Conservation (phyloP, 2,113 vertebrate species). For the Melospiza georgiana region DNA sequence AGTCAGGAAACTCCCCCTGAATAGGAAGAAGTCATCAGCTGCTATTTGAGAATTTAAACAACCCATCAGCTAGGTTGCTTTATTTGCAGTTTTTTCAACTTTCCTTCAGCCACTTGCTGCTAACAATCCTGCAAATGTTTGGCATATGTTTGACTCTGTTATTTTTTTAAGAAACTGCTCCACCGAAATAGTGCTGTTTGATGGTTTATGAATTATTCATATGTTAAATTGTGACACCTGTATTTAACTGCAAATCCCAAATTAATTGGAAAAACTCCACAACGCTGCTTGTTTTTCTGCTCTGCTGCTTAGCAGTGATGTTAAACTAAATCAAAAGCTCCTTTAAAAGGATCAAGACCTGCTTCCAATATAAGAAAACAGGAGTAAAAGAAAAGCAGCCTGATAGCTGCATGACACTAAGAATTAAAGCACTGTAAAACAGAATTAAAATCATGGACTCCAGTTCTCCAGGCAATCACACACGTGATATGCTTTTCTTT, state of each 20-base stretch:
- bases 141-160: not conserved
- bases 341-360: conserved; percentile 15
- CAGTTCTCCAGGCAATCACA: not conserved
- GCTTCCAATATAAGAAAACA: not conserved
- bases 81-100: not conserved
- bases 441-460: conserved; percentile 8
- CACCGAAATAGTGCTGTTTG: not conserved
- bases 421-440: not conserved
- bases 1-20: not conserved
- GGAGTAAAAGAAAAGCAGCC: conserved; percentile 25
- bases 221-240: conserved; percentile 5
- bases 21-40: not conserved
- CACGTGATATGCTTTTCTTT: not conserved
- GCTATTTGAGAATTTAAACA: not conserved
- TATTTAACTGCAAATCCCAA: conserved; percentile 45
- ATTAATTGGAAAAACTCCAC: conserved; percentile 33
- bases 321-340: conserved; percentile 8
- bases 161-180: not conserved
- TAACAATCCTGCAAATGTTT: not conserved
- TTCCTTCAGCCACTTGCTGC: not conserved
- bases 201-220: conserved; percentile 3
- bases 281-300: not conserved
- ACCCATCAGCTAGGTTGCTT: not conserved
- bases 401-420: not conserved
- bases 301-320: not conserved